These are phyloP conservation scores for Pangasianodon gigas DNA, from an alignment of 2,113 vertebrate species.

Conservation along the genomic window DNA sequence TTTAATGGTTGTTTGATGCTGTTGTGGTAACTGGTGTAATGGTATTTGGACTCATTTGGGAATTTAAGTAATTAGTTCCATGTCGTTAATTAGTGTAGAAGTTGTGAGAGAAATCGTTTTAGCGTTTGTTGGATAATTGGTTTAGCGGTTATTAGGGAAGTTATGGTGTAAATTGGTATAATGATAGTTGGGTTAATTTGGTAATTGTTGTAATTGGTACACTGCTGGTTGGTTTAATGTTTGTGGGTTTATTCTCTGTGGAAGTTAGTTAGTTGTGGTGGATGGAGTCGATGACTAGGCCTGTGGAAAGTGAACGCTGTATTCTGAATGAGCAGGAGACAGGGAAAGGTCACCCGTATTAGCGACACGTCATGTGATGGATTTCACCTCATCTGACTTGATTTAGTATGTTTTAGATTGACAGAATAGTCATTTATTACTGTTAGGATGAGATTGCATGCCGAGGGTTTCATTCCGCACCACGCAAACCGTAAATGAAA, in stretches of 20 bases:
- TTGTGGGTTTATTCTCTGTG: background rate
- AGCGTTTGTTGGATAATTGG: background rate
- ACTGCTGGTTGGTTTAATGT: background rate
- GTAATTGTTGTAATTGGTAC: background rate
- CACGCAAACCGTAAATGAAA: slow-evolving; percentile 19
- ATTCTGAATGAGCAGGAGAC: background rate
- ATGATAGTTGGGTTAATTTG: background rate
- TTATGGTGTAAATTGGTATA: background rate
- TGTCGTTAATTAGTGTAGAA: background rate
- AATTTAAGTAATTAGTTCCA: background rate
- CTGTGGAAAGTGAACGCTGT: background rate
- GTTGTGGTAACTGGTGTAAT: background rate
- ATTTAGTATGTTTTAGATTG: slow-evolving; percentile 36
- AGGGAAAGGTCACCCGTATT: slow-evolving; percentile 40
- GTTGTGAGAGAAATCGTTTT: background rate
- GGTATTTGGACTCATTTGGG: background rate
- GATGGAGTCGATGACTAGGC: background rate
- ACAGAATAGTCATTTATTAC: slow-evolving; percentile 39
- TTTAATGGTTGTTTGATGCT: background rate
- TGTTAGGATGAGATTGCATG: slow-evolving; percentile 24
- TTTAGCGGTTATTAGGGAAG: background rate
- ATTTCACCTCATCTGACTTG: slow-evolving; percentile 26
- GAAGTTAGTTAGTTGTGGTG: background rate
- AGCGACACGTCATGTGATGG: slow-evolving; percentile 21
- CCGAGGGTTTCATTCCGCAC: background rate